Conservation (phyloP, 2,888 invertebrate genomes). For the Cyclophora punctaria region DNA sequence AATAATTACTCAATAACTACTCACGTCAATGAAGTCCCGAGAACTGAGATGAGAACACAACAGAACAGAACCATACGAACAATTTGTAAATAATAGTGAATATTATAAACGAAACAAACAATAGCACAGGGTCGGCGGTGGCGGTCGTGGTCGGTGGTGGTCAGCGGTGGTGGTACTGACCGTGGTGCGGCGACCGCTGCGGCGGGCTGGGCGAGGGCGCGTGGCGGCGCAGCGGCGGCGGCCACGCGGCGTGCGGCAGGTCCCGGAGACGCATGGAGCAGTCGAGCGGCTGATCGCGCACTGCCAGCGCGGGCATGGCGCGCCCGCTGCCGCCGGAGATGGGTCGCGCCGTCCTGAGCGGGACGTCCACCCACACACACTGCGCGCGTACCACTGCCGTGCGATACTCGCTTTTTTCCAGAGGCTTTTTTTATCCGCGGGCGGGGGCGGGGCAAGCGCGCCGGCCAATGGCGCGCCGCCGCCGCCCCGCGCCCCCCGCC, state of each 20-base stretch:
- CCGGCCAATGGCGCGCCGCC: slow-evolving; percentile 46
- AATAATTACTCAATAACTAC: too few relatives aligned
- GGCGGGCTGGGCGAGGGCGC: slow-evolving; percentile 28
- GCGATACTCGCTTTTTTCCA: slow-evolving; percentile 54
- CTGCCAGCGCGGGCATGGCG: slow-evolving; percentile 79
- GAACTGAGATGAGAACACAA: background rate
- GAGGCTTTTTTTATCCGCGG: slow-evolving; percentile 49
- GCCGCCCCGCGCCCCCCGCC: slow-evolving; percentile 24
- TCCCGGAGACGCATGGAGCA: slow-evolving; percentile 79
- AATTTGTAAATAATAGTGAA: too few relatives aligned
- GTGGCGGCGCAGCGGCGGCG: slow-evolving; percentile 48
- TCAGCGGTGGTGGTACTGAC: slow-evolving; percentile 44
- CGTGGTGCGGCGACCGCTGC: slow-evolving; percentile 40
- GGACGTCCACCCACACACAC: slow-evolving; percentile 60
- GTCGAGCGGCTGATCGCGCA: slow-evolving; percentile 80
- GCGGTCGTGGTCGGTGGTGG: slow-evolving; percentile 2
- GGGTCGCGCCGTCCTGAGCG: slow-evolving; percentile 58
- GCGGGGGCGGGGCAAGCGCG: slow-evolving; percentile 60
- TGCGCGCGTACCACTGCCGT: slow-evolving; percentile 66
- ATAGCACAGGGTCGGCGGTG: slow-evolving; percentile 10
- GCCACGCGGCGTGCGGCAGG: slow-evolving; percentile 48
- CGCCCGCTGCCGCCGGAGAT: slow-evolving; percentile 74
- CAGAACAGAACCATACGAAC: too few relatives aligned
- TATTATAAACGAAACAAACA: too few relatives aligned
- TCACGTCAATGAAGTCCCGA: too few relatives aligned